phyloP scores from a whole-genome alignment of 37 sponge, comb jelly and placozoan species.

The Haliclona indistincta region DNA sequence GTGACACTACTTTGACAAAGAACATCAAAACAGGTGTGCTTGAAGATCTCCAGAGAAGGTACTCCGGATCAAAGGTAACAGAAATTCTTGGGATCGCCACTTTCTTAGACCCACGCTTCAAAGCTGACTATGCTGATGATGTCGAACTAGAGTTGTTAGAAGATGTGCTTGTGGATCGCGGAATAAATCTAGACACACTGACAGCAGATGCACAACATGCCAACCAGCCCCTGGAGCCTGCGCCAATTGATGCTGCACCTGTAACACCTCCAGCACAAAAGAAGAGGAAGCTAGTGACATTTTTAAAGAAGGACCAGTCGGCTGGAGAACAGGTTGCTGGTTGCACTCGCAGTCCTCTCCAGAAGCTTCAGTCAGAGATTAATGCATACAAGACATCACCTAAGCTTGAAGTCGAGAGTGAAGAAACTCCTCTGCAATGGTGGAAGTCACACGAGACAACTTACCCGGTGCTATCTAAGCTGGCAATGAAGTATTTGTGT shows the following conservation, averaged over 20 bases:
- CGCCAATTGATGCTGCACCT: too few relatives aligned
- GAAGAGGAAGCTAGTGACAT: neutral
- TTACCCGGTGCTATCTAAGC: constrained; percentile 4
- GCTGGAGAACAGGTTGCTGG: neutral
- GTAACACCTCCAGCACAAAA: constrained; percentile 20
- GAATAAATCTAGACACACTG: too few relatives aligned
- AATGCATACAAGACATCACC: neutral
- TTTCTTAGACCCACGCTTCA: too few relatives aligned
- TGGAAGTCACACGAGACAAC: neutral
- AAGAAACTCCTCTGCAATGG: constrained; percentile 12
- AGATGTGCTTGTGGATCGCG: too few relatives aligned
- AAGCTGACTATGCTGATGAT: too few relatives aligned
- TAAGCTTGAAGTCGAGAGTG: neutral
- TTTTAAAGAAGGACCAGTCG: constrained; percentile 2
- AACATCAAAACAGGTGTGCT: constrained; percentile 15
- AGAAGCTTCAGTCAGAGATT: neutral
- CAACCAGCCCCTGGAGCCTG: too few relatives aligned
- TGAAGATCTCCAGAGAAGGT: neutral
- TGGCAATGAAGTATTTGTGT: constrained; percentile 28
- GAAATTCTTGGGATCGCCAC: constrained; percentile 9
- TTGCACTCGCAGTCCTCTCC: neutral
- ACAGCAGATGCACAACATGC: too few relatives aligned
- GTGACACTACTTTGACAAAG: constrained; percentile 25
- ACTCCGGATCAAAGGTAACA: neutral
- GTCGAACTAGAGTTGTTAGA: too few relatives aligned